Evolutionary conservation across 2,888 invertebrate species (phyloP).

Genomic region (Lepidocyrtoides sp.): DNA sequence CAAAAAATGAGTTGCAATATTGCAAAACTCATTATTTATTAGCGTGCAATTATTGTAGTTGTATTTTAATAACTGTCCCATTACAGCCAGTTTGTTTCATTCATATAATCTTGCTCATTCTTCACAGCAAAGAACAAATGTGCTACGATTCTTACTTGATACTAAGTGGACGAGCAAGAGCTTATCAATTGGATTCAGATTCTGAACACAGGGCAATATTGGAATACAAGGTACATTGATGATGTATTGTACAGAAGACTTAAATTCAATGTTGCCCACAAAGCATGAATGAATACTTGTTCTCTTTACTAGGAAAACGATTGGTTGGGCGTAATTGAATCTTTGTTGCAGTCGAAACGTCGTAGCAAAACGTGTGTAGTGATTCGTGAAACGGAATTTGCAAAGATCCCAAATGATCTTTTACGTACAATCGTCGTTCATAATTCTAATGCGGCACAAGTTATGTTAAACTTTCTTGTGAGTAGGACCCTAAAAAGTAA

Average conservation of each 20-base stretch:
- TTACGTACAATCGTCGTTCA: slow-evolving; percentile 52
- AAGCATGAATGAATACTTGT: background rate
- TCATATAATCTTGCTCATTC: too few species aligned
- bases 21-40: too few species aligned
- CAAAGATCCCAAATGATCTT: slow-evolving; percentile 63
- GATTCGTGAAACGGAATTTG: slow-evolving; percentile 64
- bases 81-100: too few species aligned
- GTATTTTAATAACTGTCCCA: background rate
- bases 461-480: slow-evolving; percentile 51
- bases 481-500: slow-evolving; percentile 2
- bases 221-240: slow-evolving; percentile 42
- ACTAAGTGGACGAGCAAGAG: slow-evolving; percentile 55
- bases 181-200: slow-evolving; percentile 56
- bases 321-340: slow-evolving; percentile 71
- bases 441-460: slow-evolving; percentile 49
- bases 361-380: slow-evolving; percentile 68
- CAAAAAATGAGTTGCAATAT: too few species aligned
- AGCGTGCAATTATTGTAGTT: too few species aligned
- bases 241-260: too few species aligned
- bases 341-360: slow-evolving; percentile 51
- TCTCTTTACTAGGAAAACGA: slow-evolving; percentile 51
- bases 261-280: background rate
- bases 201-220: slow-evolving; percentile 39
- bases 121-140: slow-evolving; percentile 72
- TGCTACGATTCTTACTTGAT: slow-evolving; percentile 66